A percentile compares a stretch with the other conserved stretches of the same genome.
phyloP scores from a whole-genome alignment of 2,888 invertebrate species.

The Synergus laeviventris region DNA sequence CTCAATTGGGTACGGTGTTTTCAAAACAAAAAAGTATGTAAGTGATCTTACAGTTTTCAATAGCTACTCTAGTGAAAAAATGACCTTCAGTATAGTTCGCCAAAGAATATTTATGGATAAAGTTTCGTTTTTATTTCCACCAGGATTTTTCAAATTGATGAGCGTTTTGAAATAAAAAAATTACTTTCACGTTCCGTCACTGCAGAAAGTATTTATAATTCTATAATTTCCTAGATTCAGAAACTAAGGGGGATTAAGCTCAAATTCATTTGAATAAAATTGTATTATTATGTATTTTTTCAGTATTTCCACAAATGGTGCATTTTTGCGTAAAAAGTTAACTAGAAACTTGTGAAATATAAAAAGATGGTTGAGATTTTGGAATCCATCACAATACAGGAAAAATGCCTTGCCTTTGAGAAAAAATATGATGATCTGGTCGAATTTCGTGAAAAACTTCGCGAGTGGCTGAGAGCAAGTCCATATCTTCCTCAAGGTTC shows the following conservation, averaged over 20 bases:
- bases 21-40: slow-evolving; percentile 34
- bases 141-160: background rate
- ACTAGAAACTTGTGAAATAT: background rate
- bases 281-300: no score
- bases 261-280: background rate
- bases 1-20: slow-evolving; percentile 22
- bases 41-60: slow-evolving; percentile 30
- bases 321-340: background rate
- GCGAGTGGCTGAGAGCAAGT: slow-evolving; percentile 71
- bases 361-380: slow-evolving; percentile 49
- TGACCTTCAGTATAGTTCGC: slow-evolving; percentile 8
- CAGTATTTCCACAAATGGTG: no score
- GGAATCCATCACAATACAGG: slow-evolving; percentile 56
- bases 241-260: background rate
- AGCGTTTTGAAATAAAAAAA: background rate
- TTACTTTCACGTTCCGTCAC: background rate
- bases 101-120: slow-evolving; percentile 6
- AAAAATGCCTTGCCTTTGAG: slow-evolving; percentile 56
- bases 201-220: no score
- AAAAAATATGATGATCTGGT: slow-evolving; percentile 59
- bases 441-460: slow-evolving; percentile 60
- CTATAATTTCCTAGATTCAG: no score
- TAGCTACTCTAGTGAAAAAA: slow-evolving; percentile 26
- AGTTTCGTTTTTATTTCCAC: background rate
- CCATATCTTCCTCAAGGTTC: slow-evolving; percentile 73